These are phyloP conservation scores for Leptodactylus fuscus DNA, from an alignment of 2,113 vertebrate genomes.

Conservation along the genomic window DNA sequence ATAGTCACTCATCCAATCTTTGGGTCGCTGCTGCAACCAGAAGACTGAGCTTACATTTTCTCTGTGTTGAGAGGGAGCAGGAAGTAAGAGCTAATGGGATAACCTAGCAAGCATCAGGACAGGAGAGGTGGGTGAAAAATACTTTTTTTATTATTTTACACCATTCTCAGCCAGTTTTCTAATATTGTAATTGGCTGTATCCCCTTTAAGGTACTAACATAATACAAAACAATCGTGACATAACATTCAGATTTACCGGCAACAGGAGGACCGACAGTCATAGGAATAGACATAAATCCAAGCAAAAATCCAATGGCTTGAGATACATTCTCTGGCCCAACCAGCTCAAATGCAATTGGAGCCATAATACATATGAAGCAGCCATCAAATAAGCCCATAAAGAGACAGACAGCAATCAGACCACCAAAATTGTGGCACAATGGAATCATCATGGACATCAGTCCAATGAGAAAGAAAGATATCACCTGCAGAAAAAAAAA, in stretches of 20 bases:
- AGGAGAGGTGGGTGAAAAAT: too few species aligned
- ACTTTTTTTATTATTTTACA: too few species aligned
- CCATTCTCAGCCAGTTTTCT: too few species aligned
- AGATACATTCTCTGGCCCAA: slow-evolving; percentile 87
- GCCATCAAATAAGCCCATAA: slow-evolving; percentile 97
- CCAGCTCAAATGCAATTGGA: slow-evolving; percentile 94
- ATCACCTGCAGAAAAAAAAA: slow-evolving; percentile 75
- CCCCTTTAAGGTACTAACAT: background rate
- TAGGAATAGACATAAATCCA: slow-evolving; percentile 94
- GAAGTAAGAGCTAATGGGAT: too few species aligned
- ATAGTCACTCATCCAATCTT: too few species aligned
- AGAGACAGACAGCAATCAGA: slow-evolving; percentile 90
- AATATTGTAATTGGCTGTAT: too few species aligned
- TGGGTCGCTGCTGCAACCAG: too few species aligned
- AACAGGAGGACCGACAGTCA: slow-evolving; percentile 93
- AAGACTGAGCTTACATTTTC: too few species aligned
- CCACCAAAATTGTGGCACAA: slow-evolving; percentile 84
- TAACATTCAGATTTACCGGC: slow-evolving; percentile 80
- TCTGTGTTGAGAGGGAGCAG: too few species aligned
- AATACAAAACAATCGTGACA: background rate
- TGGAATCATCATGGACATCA: slow-evolving; percentile 99
- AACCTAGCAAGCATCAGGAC: too few species aligned
- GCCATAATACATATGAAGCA: slow-evolving; percentile 99
- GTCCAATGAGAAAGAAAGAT: slow-evolving; percentile 91
- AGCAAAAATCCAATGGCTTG: slow-evolving; percentile 96